These are phyloP conservation scores for Osmerus mordax DNA, from an alignment of 2,113 vertebrate species.

Conservation along the genomic window DNA sequence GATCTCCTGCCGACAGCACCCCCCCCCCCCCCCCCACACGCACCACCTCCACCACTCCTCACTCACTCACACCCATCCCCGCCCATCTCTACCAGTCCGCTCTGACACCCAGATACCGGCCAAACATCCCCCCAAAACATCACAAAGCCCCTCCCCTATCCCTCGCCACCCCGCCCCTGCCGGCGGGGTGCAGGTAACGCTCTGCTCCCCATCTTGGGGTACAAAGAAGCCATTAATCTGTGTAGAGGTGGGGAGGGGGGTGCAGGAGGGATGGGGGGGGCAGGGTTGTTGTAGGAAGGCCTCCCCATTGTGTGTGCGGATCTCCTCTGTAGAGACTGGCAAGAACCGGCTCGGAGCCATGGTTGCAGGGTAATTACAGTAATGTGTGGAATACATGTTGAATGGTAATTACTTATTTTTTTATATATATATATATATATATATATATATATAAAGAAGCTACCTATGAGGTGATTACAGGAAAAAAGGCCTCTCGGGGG, in stretches of 20 bases:
- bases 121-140: constrained; percentile 26
- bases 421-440: constrained; percentile 21
- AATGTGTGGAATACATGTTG: constrained; percentile 70
- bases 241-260: constrained; percentile 56
- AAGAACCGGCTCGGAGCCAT: constrained; percentile 59
- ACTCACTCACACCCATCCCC: constrained; percentile 20
- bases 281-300: constrained; percentile 59
- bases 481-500: constrained; percentile 41
- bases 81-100: constrained; percentile 34
- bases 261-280: constrained; percentile 59
- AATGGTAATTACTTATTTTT: constrained; percentile 66
- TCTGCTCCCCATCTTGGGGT: constrained; percentile 69
- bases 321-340: constrained; percentile 55
- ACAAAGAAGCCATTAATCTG: constrained; percentile 83
- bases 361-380: constrained; percentile 77
- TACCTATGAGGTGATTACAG: constrained; percentile 62
- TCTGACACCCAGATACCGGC: constrained; percentile 33
- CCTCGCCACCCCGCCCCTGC: constrained; percentile 15
- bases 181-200: constrained; percentile 69
- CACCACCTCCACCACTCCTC: constrained; percentile 39
- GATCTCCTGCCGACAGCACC: constrained; percentile 73
- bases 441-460: constrained; percentile 34
- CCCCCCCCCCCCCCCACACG: constrained; percentile 35
- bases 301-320: constrained; percentile 67
- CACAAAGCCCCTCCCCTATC: not conserved